Percentiles rank a stretch among this genome's conserved stretches.
Conservation (phyloP, 1,140 invertebrate genomes). For the Heterodera carotae region DNA sequence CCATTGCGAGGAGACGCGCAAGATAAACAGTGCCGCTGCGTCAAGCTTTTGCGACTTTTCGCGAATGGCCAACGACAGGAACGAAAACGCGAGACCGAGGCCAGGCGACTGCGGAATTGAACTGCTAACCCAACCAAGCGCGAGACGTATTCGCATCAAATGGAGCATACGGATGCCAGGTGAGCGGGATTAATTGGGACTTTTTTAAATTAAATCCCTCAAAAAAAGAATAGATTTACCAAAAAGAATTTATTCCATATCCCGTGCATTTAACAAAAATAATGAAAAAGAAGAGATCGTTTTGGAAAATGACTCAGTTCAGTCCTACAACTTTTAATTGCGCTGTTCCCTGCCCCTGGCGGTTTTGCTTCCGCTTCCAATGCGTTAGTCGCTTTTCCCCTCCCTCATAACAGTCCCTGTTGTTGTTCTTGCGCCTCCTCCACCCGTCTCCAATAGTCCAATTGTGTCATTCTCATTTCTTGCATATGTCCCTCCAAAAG, state of each 20-base stretch:
- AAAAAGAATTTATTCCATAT: no score
- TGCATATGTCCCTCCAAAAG: neutral
- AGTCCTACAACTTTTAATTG: no score
- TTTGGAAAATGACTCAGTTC: no score
- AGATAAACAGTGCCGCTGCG: constrained; percentile 12
- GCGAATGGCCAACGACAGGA: neutral
- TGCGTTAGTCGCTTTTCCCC: neutral
- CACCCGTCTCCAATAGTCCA: constrained; percentile 19
- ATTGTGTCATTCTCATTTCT: constrained; percentile 18
- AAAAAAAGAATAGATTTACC: neutral
- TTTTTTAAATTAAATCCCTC: neutral
- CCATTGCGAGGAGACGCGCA: constrained; percentile 18
- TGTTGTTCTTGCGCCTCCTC: constrained; percentile 9
- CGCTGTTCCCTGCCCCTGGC: neutral
- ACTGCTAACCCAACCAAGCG: constrained; percentile 1
- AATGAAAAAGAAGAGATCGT: no score
- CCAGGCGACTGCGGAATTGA: neutral
- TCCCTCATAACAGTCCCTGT: neutral
- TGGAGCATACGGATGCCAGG: constrained; percentile 13
- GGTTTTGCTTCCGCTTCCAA: neutral
- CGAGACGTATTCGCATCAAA: constrained; percentile 11
- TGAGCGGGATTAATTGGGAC: neutral
- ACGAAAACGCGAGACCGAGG: neutral
- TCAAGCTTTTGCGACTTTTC: neutral
- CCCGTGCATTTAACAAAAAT: no score